These are phyloP conservation scores for Opisthocomus hoazin DNA, from an alignment of 2,113 vertebrate genomes.

Conservation along the genomic window DNA sequence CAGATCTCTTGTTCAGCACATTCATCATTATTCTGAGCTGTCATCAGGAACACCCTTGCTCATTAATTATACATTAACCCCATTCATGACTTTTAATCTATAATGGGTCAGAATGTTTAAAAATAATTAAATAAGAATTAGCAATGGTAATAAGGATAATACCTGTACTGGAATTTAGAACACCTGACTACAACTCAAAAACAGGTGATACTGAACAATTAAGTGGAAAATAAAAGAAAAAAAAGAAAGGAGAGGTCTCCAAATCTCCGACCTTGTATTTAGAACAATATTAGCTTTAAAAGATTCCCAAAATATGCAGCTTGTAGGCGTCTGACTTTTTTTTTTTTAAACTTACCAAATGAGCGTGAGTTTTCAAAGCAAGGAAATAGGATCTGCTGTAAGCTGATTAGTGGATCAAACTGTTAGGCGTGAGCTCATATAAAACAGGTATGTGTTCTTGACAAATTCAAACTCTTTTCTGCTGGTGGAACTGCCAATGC, in stretches of 20 bases:
- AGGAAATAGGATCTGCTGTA: neutral
- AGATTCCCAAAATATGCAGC: neutral
- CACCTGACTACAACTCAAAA: neutral
- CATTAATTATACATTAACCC: constrained; percentile 66
- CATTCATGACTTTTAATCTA: constrained; percentile 58
- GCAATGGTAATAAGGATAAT: constrained; percentile 3
- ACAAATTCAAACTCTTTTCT: neutral
- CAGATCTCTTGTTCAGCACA: constrained; percentile 30
- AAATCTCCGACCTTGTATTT: neutral
- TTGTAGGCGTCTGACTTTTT: neutral
- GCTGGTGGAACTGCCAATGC: neutral
- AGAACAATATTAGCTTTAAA: neutral
- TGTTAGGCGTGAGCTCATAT: neutral
- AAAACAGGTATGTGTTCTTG: neutral
- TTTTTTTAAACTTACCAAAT: neutral
- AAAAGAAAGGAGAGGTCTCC: neutral
- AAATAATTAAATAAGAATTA: constrained; percentile 40
- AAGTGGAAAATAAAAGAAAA: neutral
- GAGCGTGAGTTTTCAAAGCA: neutral
- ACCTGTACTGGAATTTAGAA: neutral
- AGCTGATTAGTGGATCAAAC: neutral
- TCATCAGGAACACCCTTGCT: neutral
- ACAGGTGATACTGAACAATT: neutral
- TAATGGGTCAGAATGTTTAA: constrained; percentile 38
- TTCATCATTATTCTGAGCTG: constrained; percentile 63